These are phyloP conservation scores for Falco naumanni DNA, from an alignment of 2,797 vertebrate genomes.

Conservation along the genomic window DNA sequence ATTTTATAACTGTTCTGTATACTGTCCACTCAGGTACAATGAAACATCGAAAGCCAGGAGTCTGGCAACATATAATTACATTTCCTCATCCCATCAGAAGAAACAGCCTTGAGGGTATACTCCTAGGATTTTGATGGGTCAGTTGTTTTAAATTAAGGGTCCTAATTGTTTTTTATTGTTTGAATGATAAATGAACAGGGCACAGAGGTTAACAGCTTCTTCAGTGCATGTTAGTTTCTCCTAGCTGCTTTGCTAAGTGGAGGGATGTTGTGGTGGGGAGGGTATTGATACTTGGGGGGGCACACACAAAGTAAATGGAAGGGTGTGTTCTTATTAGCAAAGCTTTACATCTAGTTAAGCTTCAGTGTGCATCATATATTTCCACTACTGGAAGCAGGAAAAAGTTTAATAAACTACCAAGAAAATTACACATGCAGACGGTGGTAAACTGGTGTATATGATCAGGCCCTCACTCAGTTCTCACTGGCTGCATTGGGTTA, in stretches of 20 bases:
- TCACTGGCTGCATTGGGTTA: neutral
- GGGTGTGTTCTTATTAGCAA: neutral
- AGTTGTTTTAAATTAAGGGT: constrained; percentile 45
- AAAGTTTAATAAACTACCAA: neutral
- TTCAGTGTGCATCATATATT: neutral
- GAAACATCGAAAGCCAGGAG: neutral
- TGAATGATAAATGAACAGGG: constrained; percentile 29
- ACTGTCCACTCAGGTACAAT: neutral
- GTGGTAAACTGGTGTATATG: neutral
- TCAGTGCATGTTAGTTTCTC: neutral
- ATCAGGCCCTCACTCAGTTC: neutral
- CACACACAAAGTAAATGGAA: neutral
- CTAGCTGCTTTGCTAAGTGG: neutral
- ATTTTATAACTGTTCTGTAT: neutral
- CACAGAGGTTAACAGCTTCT: constrained; percentile 28
- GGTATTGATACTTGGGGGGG: neutral
- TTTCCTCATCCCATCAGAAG: neutral
- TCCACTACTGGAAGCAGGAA: neutral
- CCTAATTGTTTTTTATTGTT: constrained; percentile 41
- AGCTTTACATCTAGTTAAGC: neutral
- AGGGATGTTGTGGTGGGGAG: neutral
- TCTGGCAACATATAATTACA: constrained; percentile 1
- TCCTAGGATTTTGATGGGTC: constrained; percentile 42
- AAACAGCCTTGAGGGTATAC: neutral
- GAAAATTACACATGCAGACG: neutral